Evolutionary conservation across 2,797 vertebrate species (phyloP), one percentile per base, ranked within the genome.

Genomic region (Cheirogaleus major): DNA sequence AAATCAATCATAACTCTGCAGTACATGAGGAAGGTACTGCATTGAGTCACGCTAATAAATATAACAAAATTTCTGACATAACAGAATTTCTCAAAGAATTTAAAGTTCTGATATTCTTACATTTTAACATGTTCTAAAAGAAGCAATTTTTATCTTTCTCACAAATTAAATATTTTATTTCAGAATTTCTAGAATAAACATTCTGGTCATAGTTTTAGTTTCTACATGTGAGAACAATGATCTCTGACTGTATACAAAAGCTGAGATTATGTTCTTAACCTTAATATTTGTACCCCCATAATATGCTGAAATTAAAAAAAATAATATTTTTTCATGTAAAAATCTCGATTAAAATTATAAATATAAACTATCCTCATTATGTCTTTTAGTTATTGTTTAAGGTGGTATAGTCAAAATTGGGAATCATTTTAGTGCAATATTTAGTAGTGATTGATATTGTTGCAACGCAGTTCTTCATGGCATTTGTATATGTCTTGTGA

Each of bases 331-430:
- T 94, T 95, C 91, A 78, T 55, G 52, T 27, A 70, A 57, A 97
- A 97, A 94, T 15, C 22, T 73, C 94, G 27, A 84, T 61, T 96
- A 90, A 78, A 92, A 87, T 55, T 91, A 15, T 96, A 97, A 97
- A 97, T 94, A 59, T 84, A 61, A 91, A 75, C 20, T 52, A 20
- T 23, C 30, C 11, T 82, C 13, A 69, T 73, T 91, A 61, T 43
- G 38, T 35, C 38, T 83, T 93, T 57, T 87, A 84, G 20, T 88
- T 55, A 78, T 23, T 72, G 20, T 7, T 96, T 89, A 67, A 93
- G 83, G 7, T 61, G 3, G 72, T 73, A 76, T 63, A 63, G 75
- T 87, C 41, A 88, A 85, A 82, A 80, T 10, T 27, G 23, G 83
- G 67, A 75, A 65, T 80, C 0, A 9, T 65, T 89, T 79, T 30